Evolutionary conservation across 2,888 invertebrate genomes (phyloP).

Genomic region (Dryobota labecula): DNA sequence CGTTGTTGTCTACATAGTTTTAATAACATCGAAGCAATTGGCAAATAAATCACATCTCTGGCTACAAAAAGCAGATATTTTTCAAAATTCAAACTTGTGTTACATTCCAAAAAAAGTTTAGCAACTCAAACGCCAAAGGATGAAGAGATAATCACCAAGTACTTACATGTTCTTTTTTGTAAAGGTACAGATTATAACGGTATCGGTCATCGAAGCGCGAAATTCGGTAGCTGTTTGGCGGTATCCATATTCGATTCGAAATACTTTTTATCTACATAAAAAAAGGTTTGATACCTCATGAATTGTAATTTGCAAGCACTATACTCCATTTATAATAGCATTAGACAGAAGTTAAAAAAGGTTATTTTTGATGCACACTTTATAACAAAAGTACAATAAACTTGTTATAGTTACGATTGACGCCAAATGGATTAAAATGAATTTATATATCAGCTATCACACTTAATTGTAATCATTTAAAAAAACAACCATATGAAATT

Average conservation of each 20-base stretch:
- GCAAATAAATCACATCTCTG: not conserved
- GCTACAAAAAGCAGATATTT: not conserved
- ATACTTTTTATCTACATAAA: conserved; percentile 42
- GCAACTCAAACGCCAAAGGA: conserved; percentile 51
- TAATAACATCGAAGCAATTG: too few relatives aligned
- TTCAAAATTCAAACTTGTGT: not conserved
- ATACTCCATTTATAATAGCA: too few relatives aligned
- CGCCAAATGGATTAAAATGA: too few relatives aligned
- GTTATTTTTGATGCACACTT: too few relatives aligned
- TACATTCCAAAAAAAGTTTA: conserved; percentile 25
- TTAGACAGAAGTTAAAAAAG: too few relatives aligned
- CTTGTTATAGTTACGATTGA: too few relatives aligned
- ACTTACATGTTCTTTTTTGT: conserved; percentile 65
- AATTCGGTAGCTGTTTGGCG: conserved; percentile 79
- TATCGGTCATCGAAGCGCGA: conserved; percentile 64
- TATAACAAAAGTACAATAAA: too few relatives aligned
- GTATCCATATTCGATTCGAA: conserved; percentile 62
- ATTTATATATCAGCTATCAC: too few relatives aligned
- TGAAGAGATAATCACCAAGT: conserved; percentile 66
- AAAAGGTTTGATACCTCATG: conserved; percentile 49
- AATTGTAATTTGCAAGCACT: conserved; percentile 50
- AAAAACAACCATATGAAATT: too few relatives aligned
- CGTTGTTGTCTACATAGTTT: too few relatives aligned
- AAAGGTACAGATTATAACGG: conserved; percentile 78
- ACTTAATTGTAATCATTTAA: too few relatives aligned